phyloP scores from a whole-genome alignment of 2,888 invertebrate genomes.

The Aspidiotus destructor region DNA sequence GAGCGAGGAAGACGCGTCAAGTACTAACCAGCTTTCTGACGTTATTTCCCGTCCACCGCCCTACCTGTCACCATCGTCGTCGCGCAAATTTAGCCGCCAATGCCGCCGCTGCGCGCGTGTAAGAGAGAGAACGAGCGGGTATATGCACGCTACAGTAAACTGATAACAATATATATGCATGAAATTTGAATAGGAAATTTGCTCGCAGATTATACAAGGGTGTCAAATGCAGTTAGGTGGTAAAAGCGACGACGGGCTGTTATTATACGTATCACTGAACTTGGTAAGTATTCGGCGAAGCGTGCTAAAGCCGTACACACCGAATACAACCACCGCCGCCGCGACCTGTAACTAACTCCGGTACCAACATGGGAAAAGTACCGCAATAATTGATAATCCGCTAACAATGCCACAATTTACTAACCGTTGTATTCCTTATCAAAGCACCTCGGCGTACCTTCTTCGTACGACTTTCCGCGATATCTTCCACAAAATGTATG shows the following conservation, averaged over 20 bases:
- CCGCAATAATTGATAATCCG: conserved; percentile 33
- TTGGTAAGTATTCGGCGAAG: conserved; percentile 26
- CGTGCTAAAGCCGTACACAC: conserved; percentile 15
- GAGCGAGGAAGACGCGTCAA: background rate
- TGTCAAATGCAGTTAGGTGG: conserved; percentile 31
- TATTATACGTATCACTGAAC: conserved; percentile 31
- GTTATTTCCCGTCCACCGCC: background rate
- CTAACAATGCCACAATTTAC: conserved; percentile 33
- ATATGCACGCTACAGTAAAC: conserved; percentile 23
- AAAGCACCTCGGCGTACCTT: background rate
- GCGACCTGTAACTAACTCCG: conserved; percentile 4
- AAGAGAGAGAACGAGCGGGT: background rate
- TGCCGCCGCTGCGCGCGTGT: too few relatives aligned
- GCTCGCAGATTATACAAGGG: conserved; percentile 19
- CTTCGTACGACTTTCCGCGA: background rate
- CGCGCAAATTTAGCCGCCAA: background rate
- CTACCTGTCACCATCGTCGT: background rate
- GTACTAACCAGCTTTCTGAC: too few relatives aligned
- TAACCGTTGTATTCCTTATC: conserved; percentile 7
- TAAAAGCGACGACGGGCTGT: conserved; percentile 21
- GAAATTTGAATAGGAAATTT: conserved; percentile 34
- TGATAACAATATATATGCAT: conserved; percentile 33
- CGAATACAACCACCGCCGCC: background rate
- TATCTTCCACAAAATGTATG: background rate
- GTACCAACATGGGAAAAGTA: conserved; percentile 15